Evolutionary conservation across 2,113 vertebrate species (phyloP), one percentile per base, ranked within the genome.

Genomic region (Corydoras sp.): DNA sequence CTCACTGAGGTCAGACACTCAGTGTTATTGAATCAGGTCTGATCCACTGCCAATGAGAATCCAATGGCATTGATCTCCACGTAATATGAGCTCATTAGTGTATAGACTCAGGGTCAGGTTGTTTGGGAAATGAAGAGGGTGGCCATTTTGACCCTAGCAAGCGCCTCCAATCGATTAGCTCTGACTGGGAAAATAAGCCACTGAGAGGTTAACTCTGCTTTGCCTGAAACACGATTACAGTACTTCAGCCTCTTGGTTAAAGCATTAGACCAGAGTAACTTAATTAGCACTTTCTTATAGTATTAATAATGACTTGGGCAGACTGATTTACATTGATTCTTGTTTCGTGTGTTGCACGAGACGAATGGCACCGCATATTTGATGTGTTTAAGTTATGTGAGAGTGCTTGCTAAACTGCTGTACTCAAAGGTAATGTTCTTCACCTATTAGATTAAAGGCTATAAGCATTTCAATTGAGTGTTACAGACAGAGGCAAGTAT

Each of bases 81-180:
- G 85, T 90, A 91, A 89, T 91, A 90, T 88, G 90, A 91, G 90
- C 92, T 90, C 88, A 89, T 92, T 92, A 92, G 88, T 88, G 89
- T 85, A 87, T 88, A 88, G 88, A 86, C 84, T 88, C 90, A 88
- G 89, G 82, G 90, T 75, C 89, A 84, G 83, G 88, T 86, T 86
- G 90, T 86, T 87, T 88, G 88, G 92, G 86, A 88, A 86, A 89
- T 87, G 82, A 91, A 89, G 89, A 91, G 90, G 88, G 87, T 85
- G 85, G 82, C 87, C 89, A 89, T 88, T 89, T 90, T 90, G 90
- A 92, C 90, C 91, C 86, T 85, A 86, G 86, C 86, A 88, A 83
- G 85, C 90, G 88, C 88, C 89, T 88, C 87, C 85, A 90, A 88
- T 92, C 92, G 90, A 94, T 93, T 92, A 90, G 88, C 80, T 84